Conservation (phyloP, 1,140 invertebrate genomes). For the Drosophila varians region DNA sequence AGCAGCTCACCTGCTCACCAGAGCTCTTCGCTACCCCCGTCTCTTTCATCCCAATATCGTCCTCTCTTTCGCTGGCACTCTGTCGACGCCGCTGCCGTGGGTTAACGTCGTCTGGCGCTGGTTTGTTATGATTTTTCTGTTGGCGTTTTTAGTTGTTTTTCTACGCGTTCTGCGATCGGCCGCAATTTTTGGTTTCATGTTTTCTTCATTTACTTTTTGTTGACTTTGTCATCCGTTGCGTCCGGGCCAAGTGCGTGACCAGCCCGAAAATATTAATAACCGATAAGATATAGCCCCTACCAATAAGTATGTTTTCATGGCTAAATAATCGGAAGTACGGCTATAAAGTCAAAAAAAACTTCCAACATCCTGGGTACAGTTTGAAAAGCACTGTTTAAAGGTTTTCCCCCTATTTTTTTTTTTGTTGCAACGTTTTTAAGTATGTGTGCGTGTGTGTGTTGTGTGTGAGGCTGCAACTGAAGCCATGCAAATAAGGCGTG, state of each 20-base stretch:
- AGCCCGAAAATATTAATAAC: conserved; percentile 1
- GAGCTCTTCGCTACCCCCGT: conserved; percentile 7
- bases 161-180: conserved; percentile 79
- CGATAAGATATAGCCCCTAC: conserved; percentile 39
- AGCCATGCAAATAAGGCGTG: conserved; percentile 40
- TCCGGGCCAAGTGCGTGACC: conserved; percentile 40
- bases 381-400: conserved; percentile 2
- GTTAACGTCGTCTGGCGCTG: conserved; percentile 41
- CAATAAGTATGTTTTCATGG: conserved; percentile 3
- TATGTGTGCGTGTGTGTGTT: conserved; percentile 1
- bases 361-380: conserved; percentile 1
- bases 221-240: background rate
- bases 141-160: conserved; percentile 79
- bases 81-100: conserved; percentile 18
- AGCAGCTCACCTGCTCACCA: conserved; percentile 15
- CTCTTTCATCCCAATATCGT: background rate
- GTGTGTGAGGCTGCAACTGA: background rate
- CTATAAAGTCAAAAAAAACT: background rate
- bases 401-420: conserved; percentile 1
- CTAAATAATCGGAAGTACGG: background rate
- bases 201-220: background rate
- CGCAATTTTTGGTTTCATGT: conserved; percentile 54
- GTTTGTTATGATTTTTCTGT: conserved; percentile 81
- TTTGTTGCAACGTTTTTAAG: conserved; percentile 3
- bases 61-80: conserved; percentile 2